Conservation (phyloP, 2,113 vertebrate species). For the Strix uralensis region DNA sequence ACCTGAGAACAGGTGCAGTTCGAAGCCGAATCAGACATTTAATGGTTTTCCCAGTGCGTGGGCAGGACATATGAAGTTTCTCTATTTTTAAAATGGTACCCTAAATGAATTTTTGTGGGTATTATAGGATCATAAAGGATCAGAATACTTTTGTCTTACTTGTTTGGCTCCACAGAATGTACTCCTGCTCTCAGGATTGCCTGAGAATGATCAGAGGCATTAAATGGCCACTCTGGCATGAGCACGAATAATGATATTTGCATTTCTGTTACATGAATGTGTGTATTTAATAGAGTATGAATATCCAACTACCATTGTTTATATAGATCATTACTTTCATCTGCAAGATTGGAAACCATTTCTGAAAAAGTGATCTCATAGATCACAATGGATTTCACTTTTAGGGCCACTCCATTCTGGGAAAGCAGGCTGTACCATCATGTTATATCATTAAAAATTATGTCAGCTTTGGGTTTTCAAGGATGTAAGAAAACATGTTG, state of each 20-base stretch:
- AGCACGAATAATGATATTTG: not conserved
- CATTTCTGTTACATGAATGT: not conserved
- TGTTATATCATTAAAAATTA: not conserved
- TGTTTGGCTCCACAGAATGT: not conserved
- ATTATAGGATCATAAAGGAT: not conserved
- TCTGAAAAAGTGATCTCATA: not conserved
- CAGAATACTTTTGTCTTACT: not conserved
- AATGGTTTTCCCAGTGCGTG: not conserved
- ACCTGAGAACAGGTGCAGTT: not conserved
- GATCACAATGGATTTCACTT: not conserved
- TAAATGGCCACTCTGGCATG: not conserved
- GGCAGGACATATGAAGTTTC: not conserved
- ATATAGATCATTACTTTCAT: not conserved
- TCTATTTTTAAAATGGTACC: not conserved
- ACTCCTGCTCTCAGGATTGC: not conserved
- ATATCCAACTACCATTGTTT: not conserved
- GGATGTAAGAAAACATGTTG: not conserved
- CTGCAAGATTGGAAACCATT: not conserved
- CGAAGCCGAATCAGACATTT: not conserved
- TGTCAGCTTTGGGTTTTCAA: not conserved
- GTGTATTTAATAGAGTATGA: not conserved
- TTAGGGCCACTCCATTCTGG: not conserved
- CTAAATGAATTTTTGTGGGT: not conserved
- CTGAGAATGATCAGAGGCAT: not conserved
- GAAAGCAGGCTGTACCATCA: not conserved